Base-by-base conservation (phyloP, 2,888 invertebrate genomes). In the Leistus spinibarbis region DNA sequence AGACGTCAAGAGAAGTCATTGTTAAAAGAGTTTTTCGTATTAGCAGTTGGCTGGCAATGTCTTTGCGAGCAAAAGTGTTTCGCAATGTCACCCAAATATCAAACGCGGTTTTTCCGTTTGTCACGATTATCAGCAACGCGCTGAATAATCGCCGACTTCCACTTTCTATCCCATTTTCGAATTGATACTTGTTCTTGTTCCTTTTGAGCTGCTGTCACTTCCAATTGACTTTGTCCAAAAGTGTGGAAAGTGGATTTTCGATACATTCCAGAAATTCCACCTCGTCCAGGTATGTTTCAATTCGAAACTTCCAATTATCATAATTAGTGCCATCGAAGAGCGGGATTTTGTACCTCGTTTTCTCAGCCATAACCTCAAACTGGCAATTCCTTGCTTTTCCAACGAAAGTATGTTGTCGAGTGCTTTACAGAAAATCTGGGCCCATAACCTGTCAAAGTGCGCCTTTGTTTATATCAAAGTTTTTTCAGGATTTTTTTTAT, bases 61-160 rank as follows among this genome's bases (percentile, higher is more conserved):
- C n/a, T n/a, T n/a, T n/a, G n/a, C n/a, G n/a, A n/a, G n/a, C n/a
- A n/a, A n/a, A n/a, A n/a, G n/a, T n/a, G n/a, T n/a, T n/a, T n/a
- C n/a, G n/a, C n/a, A n/a, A n/a, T n/a, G n/a, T n/a, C n/a, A n/a
- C n/a, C n/a, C n/a, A n/a, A n/a, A n/a, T n/a, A n/a, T 80, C 78
- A 65, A 78, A 79, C 19, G 80, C 77, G 3, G 78, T 80, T 53
- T 69, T 70, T 62, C 78, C 76, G 17, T 81, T 80, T 73, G 80
- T 80, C 2, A 78, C 79, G 80, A 65, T 76, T 80, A 67, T 81
- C 80, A 4, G 80, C 78, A 22, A 80, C 79, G 5, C 79, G 69
- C 69, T 80, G 80, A 17, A 80, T 74, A 19, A 81, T 79, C 54
- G 77, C 77, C 7, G 80, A 80, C 27, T 78, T 80, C 64, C 79